Percentiles rank a stretch among this genome's conserved stretches.
Evolutionary conservation across 2,113 vertebrate species (phyloP).

Genomic region (Mungos mungo): DNA sequence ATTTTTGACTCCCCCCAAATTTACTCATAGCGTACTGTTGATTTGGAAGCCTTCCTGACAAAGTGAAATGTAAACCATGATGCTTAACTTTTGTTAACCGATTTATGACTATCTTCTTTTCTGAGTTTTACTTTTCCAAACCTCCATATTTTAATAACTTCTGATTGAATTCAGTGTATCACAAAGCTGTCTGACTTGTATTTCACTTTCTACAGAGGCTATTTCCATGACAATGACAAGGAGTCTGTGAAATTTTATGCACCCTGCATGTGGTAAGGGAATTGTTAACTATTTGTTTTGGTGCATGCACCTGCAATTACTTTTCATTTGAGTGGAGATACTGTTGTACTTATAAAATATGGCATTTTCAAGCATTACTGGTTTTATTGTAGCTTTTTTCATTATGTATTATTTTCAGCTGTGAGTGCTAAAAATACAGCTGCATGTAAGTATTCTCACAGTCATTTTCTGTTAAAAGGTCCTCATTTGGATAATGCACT

Average conservation of each 20-base stretch:
- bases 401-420: slow-evolving; percentile 34
- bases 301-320: not conserved
- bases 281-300: slow-evolving; percentile 18
- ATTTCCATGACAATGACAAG: not conserved
- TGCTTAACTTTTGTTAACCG: not conserved
- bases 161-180: not conserved
- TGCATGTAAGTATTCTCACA: slow-evolving; percentile 25
- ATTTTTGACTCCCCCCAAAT: not conserved
- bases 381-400: slow-evolving; percentile 41
- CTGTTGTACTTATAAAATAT: slow-evolving; percentile 5
- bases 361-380: slow-evolving; percentile 28
- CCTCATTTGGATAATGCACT: not conserved
- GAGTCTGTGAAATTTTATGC: not conserved
- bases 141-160: not conserved
- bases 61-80: not conserved
- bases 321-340: not conserved
- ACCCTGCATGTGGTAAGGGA: not conserved
- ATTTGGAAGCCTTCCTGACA: not conserved
- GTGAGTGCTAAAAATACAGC: slow-evolving; percentile 20
- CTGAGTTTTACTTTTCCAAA: not conserved
- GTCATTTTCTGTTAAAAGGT: slow-evolving; percentile 26
- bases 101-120: not conserved
- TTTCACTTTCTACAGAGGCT: not conserved
- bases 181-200: not conserved
- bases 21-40: not conserved